Evolutionary conservation across 2,888 invertebrate species (phyloP), one percentile per base, ranked within the genome.

Genomic region (Cyrtodaria siliqua): DNA sequence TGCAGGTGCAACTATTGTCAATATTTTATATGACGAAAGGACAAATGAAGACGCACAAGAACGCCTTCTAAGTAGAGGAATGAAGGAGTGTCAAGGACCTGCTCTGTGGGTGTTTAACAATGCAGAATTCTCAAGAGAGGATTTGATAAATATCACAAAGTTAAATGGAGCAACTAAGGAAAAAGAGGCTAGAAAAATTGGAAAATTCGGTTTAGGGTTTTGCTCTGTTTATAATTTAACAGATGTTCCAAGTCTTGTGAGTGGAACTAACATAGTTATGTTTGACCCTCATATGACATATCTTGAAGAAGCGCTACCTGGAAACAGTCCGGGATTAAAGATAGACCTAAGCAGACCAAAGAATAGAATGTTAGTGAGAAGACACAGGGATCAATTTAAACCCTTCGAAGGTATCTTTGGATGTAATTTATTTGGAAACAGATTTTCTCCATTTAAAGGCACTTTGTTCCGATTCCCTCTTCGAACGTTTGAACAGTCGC

Each of bases 221-320:
- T 90, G 90, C 66, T 84, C 90, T 18, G 90, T 91, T 16, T 91
- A 91, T 73, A 91, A 91, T 60, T 50, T 91, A n/a, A 91, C 91
- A 12, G 91, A 92, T 83, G 89, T 90, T n/a, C 91, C 91, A 12
- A 90, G 89, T 53, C 90, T 92, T 59, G 75, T 92, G n/a, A 90
- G 90, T 57, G 78, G 90, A 3, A 75, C 88, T 63, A 87, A 79
- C 56, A 73, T 91, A 49, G 91, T 91, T 14, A 89, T 92, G n/a
- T 90, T 92, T 68, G 92, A 92, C 77, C 92, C 92, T 6, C 91
- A 91, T 64, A 79, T 78, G 29, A 86, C 63, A 16, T 86, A 90
- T 70, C 79, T 91, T 2, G 87, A 86, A 9, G 82, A 84, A 57
- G 75, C 82, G 20, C 53, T 85, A n/a, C 69, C 66, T 14, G 75